phyloP scores from a whole-genome alignment of 2,113 vertebrate species.

The Atherinomorus stipes region DNA sequence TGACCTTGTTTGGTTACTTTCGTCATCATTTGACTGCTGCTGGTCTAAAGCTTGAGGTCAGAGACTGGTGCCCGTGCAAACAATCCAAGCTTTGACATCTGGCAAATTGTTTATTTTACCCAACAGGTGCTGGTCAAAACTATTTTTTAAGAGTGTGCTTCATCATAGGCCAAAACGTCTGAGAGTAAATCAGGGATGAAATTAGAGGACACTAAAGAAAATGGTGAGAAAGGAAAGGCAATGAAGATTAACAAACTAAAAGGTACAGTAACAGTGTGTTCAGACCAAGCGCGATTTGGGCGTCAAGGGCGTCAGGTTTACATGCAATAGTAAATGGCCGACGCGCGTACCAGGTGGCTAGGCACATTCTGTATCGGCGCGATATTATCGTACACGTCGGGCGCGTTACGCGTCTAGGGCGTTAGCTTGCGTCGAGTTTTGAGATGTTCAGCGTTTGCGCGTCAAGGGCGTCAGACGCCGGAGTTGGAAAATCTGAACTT shows the following conservation, averaged over 20 bases:
- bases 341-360: too few species aligned
- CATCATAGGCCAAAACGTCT: slow-evolving; percentile 41
- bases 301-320: too few species aligned
- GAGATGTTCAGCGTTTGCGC: too few species aligned
- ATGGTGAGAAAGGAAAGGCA: slow-evolving; percentile 15
- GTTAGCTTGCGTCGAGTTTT: too few species aligned
- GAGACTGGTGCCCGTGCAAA: slow-evolving; percentile 24
- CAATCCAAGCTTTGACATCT: slow-evolving; percentile 60
- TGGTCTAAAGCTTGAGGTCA: slow-evolving; percentile 55
- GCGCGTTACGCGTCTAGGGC: too few species aligned
- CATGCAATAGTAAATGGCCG: too few species aligned
- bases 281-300: too few species aligned
- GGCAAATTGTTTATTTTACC: slow-evolving; percentile 41
- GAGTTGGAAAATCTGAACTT: too few species aligned
- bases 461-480: too few species aligned
- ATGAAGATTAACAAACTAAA: not conserved
- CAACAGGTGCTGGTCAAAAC: slow-evolving; percentile 25
- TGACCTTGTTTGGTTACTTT: slow-evolving; percentile 43
- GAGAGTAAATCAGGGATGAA: slow-evolving; percentile 35
- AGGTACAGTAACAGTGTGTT: too few species aligned
- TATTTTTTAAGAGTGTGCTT: slow-evolving; percentile 37
- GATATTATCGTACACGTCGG: too few species aligned
- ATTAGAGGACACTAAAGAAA: slow-evolving; percentile 19
- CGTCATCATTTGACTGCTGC: slow-evolving; percentile 39
- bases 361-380: too few species aligned